Conservation (phyloP, 2,888 invertebrate genomes). For the Penaeus monodon region DNA sequence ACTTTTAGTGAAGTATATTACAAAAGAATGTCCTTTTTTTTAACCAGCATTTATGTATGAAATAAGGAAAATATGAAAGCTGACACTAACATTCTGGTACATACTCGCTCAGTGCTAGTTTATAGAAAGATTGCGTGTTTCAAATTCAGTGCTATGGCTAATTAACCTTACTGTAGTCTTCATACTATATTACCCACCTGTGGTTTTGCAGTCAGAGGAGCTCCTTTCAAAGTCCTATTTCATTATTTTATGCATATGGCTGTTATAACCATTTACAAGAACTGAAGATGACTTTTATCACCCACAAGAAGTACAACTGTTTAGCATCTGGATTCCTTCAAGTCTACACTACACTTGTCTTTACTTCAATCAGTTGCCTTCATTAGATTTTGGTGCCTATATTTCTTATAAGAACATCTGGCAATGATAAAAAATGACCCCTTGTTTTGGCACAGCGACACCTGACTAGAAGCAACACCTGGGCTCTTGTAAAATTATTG, state of each 20-base stretch:
- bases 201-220: no score
- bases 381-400: conserved; percentile 12
- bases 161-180: no score
- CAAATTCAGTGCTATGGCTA: conserved; percentile 15
- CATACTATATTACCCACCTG: no score
- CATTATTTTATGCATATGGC: no score
- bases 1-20: no score
- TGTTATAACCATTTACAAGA: no score
- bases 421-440: conserved; percentile 31
- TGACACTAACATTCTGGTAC: conserved; percentile 13
- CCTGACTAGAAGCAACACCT: conserved; percentile 55
- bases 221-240: no score
- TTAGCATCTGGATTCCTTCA: no score
- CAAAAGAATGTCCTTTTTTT: no score
- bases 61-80: conserved; percentile 27
- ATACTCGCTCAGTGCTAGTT: conserved; percentile 2
- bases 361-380: not conserved
- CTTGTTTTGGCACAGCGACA: conserved; percentile 52
- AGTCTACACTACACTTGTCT: conserved; percentile 13
- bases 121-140: conserved; percentile 33
- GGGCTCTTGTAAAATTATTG: conserved; percentile 45
- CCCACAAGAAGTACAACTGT: no score
- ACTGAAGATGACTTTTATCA: no score
- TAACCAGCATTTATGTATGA: conserved; percentile 14
- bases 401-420: conserved; percentile 1